A percentile compares a stretch with the other conserved stretches of the same genome.
These are phyloP conservation scores for Bothrops jararaca DNA, from an alignment of 2,113 vertebrate species.

Conservation along the genomic window DNA sequence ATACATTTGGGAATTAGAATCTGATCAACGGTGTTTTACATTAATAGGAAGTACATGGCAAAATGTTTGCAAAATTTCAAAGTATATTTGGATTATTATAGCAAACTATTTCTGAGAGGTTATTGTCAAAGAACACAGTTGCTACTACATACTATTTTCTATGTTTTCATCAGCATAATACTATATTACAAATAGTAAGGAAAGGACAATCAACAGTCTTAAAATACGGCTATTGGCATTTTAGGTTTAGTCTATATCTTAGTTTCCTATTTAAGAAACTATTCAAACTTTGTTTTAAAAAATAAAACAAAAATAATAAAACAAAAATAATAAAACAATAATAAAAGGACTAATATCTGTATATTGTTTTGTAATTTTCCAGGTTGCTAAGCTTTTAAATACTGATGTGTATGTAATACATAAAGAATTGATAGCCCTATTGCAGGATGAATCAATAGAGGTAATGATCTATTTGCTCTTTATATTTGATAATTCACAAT, in stretches of 20 bases:
- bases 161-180: background rate
- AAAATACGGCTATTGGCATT: background rate
- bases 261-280: background rate
- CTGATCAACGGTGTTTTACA: background rate
- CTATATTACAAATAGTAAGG: background rate
- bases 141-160: background rate
- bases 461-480: slow-evolving; percentile 70
- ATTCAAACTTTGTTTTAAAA: slow-evolving; percentile 13
- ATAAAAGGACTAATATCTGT: slow-evolving; percentile 43
- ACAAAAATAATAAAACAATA: no score
- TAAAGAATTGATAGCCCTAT: slow-evolving; percentile 85
- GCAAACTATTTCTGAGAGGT: background rate
- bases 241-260: background rate
- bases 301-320: slow-evolving; percentile 23
- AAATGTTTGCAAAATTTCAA: slow-evolving; percentile 18
- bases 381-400: slow-evolving; percentile 91
- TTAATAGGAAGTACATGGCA: background rate
- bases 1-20: background rate
- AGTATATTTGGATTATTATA: background rate
- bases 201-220: slow-evolving; percentile 2
- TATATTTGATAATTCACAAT: slow-evolving; percentile 24
- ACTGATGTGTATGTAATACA: slow-evolving; percentile 84
- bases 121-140: slow-evolving; percentile 4
- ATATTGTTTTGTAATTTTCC: slow-evolving; percentile 48
- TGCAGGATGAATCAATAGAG: slow-evolving; percentile 92